Base-by-base conservation (phyloP, 2,113 vertebrate genomes). In the Nicator chloris region DNA sequence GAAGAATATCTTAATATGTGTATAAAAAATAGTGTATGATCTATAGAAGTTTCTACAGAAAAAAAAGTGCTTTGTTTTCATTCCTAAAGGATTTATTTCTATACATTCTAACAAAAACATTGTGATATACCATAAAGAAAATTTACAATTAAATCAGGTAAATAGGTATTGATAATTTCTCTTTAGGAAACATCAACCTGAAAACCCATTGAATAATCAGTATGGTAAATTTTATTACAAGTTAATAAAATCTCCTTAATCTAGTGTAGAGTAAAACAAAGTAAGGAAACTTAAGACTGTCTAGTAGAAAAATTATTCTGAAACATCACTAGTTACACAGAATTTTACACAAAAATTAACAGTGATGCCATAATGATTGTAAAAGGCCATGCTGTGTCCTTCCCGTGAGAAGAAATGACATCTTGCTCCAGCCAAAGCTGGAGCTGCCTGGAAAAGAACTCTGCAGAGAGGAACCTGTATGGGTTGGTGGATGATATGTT, bases 401-500 rank as follows among this genome's bases (percentile, higher is more conserved):
- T 6, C 7, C 3, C 5, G 11, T n/a, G 28, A 6, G 39, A 19
- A 71, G 5, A 22, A 82, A 69, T 23, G 15, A 12, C 6, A 6
- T 57, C n/a, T 56, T 91, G 8, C 31, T 76, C 33, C 30, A 54
- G 21, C 27, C 72, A 22, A 64, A 13, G 4, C 11, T 14, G 21
- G 47, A 81, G 13, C 10, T 35, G 23, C 4, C 17, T 53, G 35
- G 63, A 44, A 80, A 50, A 35, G 5, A 81, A 2, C 5, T 84
- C 19, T 72, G 12, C 37, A n/a, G 10, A 72, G 40, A 77, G 16
- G 30, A 23, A n/a, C 16, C 8, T 40, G 5, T 3, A 11, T 0
- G 0, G 64, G 6, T 18, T 77, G 26, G 17, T 50, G 35, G 31
- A 59, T 1, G 3, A 4, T 18, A 26, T 18, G 10, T 6, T 40